phyloP scores from a whole-genome alignment of 2,888 invertebrate species.

The Lagria hirta region DNA sequence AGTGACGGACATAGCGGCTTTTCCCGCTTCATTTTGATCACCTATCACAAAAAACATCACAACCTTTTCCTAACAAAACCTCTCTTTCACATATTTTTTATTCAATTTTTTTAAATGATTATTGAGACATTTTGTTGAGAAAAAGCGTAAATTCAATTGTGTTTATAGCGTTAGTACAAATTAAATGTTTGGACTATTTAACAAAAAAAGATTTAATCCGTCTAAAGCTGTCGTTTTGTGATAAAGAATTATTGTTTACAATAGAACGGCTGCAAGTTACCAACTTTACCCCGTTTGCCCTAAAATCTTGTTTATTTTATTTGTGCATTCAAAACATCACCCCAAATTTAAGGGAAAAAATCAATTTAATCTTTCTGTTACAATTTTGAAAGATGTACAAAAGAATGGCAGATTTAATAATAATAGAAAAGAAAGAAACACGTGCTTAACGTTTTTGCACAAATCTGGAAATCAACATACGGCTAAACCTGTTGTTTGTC shows the following conservation, averaged over 20 bases:
- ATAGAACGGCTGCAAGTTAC: conserved; percentile 35
- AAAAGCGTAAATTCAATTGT: conserved; percentile 12
- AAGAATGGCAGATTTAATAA: conserved; percentile 39
- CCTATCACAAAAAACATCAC: conserved; percentile 25
- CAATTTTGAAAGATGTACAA: conserved; percentile 41
- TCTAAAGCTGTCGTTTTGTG: conserved; percentile 10
- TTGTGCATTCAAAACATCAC: conserved; percentile 43
- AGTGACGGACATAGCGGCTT: conserved; percentile 30
- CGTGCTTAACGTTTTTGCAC: conserved; percentile 40
- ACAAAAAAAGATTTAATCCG: conserved; percentile 22
- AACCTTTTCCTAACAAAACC: conserved; percentile 5
- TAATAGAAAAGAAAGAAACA: conserved; percentile 19
- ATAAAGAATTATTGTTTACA: conserved; percentile 23
- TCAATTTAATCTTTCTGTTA: conserved; percentile 41
- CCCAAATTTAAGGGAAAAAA: conserved; percentile 34
- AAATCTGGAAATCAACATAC: conserved; percentile 40
- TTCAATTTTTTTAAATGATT: background rate
- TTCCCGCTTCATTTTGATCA: conserved; percentile 27
- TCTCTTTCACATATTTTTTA: background rate
- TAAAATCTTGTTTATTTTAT: conserved; percentile 42
- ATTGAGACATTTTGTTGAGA: conserved; percentile 6
- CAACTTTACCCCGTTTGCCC: conserved; percentile 44
- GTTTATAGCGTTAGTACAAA: conserved; percentile 13
- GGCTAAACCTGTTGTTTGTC: conserved; percentile 46
- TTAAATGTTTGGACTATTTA: conserved; percentile 28